Evolutionary conservation across 2,797 vertebrate species (phyloP).

Genomic region (Phoxinus dragarum): DNA sequence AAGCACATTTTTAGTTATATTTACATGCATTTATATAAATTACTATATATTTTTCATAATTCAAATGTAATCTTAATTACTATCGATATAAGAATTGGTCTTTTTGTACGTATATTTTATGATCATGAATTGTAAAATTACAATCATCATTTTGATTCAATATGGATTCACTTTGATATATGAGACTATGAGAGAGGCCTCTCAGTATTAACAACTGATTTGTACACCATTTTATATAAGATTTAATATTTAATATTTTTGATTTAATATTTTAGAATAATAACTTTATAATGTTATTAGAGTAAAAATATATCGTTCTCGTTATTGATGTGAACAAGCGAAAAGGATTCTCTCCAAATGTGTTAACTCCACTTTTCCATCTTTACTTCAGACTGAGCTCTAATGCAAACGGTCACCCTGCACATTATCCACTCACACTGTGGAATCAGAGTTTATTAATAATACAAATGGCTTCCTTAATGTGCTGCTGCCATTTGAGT

Average conservation of each 20-base stretch:
- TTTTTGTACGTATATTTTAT: neutral
- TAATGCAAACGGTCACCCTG: neutral
- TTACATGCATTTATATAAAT: neutral
- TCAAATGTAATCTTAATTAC: neutral
- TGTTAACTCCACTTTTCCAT: slow-evolving; percentile 63
- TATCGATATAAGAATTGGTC: neutral
- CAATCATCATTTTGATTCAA: neutral
- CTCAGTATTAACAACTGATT: too few relatives aligned
- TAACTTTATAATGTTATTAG: too few relatives aligned
- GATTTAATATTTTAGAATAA: too few relatives aligned
- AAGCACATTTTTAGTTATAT: neutral
- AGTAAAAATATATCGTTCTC: neutral
- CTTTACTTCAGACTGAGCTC: slow-evolving; percentile 2
- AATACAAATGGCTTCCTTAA: slow-evolving; percentile 18
- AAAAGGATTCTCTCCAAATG: slow-evolving; percentile 51
- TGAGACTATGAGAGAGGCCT: too few relatives aligned
- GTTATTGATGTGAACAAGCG: slow-evolving; percentile 39
- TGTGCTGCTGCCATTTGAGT: slow-evolving; percentile 9
- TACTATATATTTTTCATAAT: neutral
- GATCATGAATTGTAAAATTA: too few relatives aligned
- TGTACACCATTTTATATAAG: too few relatives aligned
- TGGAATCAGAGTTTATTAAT: slow-evolving; percentile 24
- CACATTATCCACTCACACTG: slow-evolving; percentile 16
- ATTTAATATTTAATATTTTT: too few relatives aligned
- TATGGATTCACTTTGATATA: neutral